Conservation (phyloP, 2,797 vertebrate species). For the Sorex maritimensis region DNA sequence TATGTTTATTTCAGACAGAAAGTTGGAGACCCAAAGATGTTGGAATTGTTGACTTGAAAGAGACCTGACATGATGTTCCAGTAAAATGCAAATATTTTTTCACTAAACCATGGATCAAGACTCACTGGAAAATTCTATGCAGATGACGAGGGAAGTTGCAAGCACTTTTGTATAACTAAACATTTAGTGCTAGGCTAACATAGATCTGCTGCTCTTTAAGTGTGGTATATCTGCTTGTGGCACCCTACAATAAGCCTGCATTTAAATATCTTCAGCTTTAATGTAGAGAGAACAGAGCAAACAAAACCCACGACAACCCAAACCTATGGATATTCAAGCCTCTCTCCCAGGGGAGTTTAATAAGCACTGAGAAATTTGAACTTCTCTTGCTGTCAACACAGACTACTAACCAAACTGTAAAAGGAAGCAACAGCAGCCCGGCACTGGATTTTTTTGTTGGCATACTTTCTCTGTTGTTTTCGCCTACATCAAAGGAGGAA, state of each 20-base stretch:
- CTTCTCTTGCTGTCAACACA: neutral
- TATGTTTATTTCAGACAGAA: neutral
- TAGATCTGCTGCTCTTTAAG: neutral
- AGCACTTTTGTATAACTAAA: neutral
- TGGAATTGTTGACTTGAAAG: neutral
- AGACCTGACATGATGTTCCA: neutral
- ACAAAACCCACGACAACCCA: neutral
- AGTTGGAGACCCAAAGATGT: neutral
- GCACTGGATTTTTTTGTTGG: neutral
- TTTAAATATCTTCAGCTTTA: slow-evolving; percentile 34
- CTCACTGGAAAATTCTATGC: too few relatives aligned
- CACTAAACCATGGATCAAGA: neutral
- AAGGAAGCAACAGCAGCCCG: neutral
- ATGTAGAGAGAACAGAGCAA: neutral
- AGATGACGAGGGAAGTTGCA: neutral
- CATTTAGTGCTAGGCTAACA: neutral
- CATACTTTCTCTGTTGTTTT: neutral
- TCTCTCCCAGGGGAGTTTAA: neutral
- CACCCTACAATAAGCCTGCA: neutral
- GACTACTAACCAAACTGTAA: neutral
- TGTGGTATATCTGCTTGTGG: neutral
- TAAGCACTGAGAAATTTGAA: slow-evolving; percentile 27
- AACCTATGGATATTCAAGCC: neutral
- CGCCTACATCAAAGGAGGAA: neutral
- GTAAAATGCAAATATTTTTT: neutral